These are phyloP conservation scores for Ypsolopha sequella DNA, from an alignment of 2,888 invertebrate genomes.

Conservation along the genomic window DNA sequence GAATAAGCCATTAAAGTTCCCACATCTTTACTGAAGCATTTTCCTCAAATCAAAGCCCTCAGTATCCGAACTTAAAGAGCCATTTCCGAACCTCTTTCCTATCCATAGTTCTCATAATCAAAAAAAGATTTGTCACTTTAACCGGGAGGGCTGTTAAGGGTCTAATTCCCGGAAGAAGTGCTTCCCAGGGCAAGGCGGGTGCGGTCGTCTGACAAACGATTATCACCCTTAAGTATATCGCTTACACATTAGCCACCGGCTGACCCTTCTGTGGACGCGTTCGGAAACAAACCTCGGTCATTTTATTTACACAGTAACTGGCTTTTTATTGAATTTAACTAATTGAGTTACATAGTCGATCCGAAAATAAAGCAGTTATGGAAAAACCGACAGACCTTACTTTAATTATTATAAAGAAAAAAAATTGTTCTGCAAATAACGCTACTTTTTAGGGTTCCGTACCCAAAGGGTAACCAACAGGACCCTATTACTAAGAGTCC, in stretches of 20 bases:
- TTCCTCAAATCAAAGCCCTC: no score
- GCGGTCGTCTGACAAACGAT: slow-evolving; percentile 46
- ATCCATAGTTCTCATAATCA: slow-evolving; percentile 57
- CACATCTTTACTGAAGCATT: not conserved
- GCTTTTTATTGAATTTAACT: no score
- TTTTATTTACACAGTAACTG: no score
- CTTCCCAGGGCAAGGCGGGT: slow-evolving; percentile 33
- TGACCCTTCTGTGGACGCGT: slow-evolving; percentile 39
- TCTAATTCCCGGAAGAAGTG: slow-evolving; percentile 34
- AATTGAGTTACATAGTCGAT: no score
- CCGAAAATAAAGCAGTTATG: no score
- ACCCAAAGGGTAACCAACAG: no score
- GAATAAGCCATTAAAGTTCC: not conserved
- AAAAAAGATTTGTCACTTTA: slow-evolving; percentile 66
- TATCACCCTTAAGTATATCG: slow-evolving; percentile 37
- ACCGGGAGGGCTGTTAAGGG: slow-evolving; percentile 12
- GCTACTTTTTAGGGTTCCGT: no score
- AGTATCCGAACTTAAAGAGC: not conserved
- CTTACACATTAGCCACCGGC: slow-evolving; percentile 29
- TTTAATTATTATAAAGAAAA: no score
- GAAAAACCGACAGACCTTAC: no score
- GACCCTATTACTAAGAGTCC: no score
- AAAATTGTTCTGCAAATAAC: no score
- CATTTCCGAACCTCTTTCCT: slow-evolving; percentile 11
- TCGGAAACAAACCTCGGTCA: slow-evolving; percentile 14